Percentiles rank a stretch among this genome's conserved stretches.
Evolutionary conservation across 2,113 vertebrate species (phyloP).

Genomic region (Bothrops jararaca): DNA sequence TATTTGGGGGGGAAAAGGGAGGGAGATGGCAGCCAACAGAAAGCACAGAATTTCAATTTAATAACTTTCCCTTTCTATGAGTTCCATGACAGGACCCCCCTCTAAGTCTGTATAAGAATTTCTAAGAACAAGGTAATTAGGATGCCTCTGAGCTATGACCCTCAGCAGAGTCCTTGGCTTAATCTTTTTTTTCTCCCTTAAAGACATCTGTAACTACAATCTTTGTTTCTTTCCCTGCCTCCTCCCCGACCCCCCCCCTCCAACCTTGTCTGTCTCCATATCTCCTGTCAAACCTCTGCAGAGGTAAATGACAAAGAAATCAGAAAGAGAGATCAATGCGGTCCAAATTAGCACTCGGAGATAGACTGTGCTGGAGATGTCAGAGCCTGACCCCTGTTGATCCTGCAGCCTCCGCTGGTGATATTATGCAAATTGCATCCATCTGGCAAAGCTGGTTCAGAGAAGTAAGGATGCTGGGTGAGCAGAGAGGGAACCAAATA

Average conservation of each 20-base stretch:
- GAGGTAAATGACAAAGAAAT: slow-evolving; percentile 85
- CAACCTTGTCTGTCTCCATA: slow-evolving; percentile 74
- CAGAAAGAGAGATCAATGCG: slow-evolving; percentile 83
- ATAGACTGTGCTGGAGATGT: slow-evolving; percentile 79
- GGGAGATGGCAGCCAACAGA: slow-evolving; percentile 46
- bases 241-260: slow-evolving; percentile 40
- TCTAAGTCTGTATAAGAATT: slow-evolving; percentile 58
- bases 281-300: slow-evolving; percentile 75
- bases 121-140: slow-evolving; percentile 69
- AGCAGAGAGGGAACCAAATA: slow-evolving; percentile 45
- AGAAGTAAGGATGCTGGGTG: slow-evolving; percentile 74
- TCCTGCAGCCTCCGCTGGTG: slow-evolving; percentile 75
- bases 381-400: slow-evolving; percentile 81
- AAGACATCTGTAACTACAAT: slow-evolving; percentile 70
- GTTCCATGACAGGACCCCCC: slow-evolving; percentile 60
- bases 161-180: slow-evolving; percentile 70
- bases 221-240: slow-evolving; percentile 71
- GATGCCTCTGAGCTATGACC: slow-evolving; percentile 65
- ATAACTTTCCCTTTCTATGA: slow-evolving; percentile 59
- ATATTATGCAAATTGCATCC: slow-evolving; percentile 87
- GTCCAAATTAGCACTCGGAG: slow-evolving; percentile 86
- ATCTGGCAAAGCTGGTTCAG: slow-evolving; percentile 73
- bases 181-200: slow-evolving; percentile 67
- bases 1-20: not conserved
- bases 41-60: slow-evolving; percentile 47